A percentile compares a stretch with the other conserved stretches of the same genome.
Conservation (phyloP, 1,140 invertebrate genomes). For the Sogatella furcifera region DNA sequence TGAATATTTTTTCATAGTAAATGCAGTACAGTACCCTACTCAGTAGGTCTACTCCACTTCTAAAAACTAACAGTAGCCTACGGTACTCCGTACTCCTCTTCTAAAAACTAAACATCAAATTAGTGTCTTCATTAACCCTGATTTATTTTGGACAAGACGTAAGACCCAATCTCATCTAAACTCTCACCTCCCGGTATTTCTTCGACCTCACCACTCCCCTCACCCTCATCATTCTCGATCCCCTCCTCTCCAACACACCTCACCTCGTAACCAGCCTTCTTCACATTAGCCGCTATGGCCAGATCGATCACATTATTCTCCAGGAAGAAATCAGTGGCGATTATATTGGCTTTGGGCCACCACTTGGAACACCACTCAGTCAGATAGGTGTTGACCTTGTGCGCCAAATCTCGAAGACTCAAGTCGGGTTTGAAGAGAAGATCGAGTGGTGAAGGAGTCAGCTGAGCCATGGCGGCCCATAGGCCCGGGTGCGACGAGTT, state of each 20-base stretch:
- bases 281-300: conserved; percentile 30
- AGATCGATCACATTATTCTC: conserved; percentile 62
- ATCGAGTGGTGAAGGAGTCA: conserved; percentile 58
- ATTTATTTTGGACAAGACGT: no score
- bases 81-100: no score
- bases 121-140: no score
- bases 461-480: conserved; percentile 70
- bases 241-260: not conserved
- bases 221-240: not conserved
- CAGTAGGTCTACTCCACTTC: no score
- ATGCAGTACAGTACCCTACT: no score
- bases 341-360: conserved; percentile 55
- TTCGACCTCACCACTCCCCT: no score
- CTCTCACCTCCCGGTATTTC: no score
- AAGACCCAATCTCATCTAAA: no score
- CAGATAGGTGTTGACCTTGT: conserved; percentile 53
- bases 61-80: no score
- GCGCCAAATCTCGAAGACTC: conserved; percentile 55
- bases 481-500: conserved; percentile 38
- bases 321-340: conserved; percentile 67
- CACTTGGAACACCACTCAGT: conserved; percentile 48
- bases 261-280: conserved; percentile 6
- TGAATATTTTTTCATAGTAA: no score
- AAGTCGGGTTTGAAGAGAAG: conserved; percentile 44
- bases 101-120: no score